These are phyloP conservation scores for Tapirus terrestris DNA, from an alignment of 2,113 vertebrate genomes.

Conservation along the genomic window DNA sequence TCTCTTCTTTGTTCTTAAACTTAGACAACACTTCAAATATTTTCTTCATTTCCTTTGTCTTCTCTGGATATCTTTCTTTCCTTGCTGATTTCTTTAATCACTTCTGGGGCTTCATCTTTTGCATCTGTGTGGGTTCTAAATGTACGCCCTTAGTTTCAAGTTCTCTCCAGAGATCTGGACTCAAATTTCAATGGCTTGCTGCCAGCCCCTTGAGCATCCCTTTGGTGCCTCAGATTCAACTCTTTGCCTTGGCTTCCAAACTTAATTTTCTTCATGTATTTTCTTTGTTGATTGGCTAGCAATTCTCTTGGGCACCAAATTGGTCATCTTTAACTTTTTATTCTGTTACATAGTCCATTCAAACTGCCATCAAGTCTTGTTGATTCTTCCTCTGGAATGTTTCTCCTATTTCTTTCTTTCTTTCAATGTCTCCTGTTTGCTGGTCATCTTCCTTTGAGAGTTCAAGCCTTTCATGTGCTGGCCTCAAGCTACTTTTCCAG, in stretches of 20 bases:
- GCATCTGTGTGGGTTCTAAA: background rate
- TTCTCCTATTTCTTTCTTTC: background rate
- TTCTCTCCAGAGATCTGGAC: background rate
- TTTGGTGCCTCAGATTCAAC: background rate
- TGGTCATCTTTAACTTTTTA: background rate
- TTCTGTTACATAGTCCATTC: background rate
- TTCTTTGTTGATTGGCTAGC: background rate
- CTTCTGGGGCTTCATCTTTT: slow-evolving; percentile 6
- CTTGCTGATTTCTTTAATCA: background rate
- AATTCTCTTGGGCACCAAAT: background rate
- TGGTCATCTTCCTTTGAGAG: background rate
- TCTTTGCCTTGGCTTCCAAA: background rate
- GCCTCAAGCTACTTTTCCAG: background rate
- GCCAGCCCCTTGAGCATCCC: background rate
- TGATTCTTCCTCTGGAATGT: background rate
- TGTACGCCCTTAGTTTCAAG: background rate
- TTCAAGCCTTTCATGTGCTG: background rate
- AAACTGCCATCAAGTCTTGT: background rate
- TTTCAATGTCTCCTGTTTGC: background rate
- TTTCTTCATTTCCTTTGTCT: slow-evolving; percentile 1
- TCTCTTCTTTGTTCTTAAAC: slow-evolving; percentile 4
- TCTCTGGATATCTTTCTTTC: background rate
- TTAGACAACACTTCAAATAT: background rate
- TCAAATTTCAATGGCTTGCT: background rate
- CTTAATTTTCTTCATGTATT: background rate